phyloP scores from a whole-genome alignment of 2,797 vertebrate genomes.

The Mionectes olivaceus region DNA sequence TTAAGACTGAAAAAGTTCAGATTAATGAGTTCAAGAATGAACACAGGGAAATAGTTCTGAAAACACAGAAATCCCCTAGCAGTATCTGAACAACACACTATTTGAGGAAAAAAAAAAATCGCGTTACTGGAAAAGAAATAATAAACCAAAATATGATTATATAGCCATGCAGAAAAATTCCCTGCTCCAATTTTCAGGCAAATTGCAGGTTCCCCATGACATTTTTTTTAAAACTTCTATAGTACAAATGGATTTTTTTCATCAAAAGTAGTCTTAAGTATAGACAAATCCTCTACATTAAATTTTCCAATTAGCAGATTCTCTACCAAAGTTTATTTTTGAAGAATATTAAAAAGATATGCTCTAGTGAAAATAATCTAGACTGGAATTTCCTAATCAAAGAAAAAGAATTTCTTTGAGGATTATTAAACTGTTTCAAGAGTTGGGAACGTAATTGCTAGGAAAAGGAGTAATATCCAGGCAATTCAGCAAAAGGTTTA shows the following conservation, averaged over 20 bases:
- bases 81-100: neutral
- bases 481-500: neutral
- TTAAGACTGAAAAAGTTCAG: neutral
- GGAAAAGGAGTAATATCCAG: neutral
- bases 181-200: neutral
- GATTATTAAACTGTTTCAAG: neutral
- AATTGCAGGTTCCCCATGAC: neutral
- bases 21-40: neutral
- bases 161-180: neutral
- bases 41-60: neutral
- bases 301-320: neutral
- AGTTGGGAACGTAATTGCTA: neutral
- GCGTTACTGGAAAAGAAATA: neutral
- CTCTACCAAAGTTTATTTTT: neutral
- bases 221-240: neutral
- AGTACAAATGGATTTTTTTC: neutral
- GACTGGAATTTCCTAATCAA: neutral
- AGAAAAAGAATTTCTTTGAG: neutral
- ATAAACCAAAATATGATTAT: neutral
- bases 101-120: neutral
- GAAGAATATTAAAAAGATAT: neutral
- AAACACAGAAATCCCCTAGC: neutral
- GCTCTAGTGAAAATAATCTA: neutral
- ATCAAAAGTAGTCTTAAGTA: neutral
- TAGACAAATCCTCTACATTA: neutral